Evolutionary conservation across 2,113 vertebrate genomes (phyloP).

Genomic region (Cynoglossus semilaevis): DNA sequence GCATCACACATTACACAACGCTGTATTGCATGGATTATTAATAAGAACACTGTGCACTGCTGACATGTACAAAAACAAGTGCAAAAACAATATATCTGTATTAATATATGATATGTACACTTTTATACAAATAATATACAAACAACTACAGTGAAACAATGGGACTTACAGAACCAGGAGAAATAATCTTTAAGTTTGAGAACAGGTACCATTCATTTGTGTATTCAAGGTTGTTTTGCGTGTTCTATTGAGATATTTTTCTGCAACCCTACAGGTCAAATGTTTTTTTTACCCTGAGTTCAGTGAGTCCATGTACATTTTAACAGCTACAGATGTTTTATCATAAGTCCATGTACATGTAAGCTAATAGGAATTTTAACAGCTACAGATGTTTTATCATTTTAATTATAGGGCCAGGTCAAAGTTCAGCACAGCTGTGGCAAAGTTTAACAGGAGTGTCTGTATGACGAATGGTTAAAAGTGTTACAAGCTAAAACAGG

Average conservation of each 20-base stretch:
- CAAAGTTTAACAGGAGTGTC: background rate
- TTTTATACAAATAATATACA: too few species aligned
- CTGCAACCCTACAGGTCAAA: background rate
- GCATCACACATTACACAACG: slow-evolving; percentile 52
- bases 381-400: slow-evolving; percentile 4
- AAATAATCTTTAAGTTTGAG: too few species aligned
- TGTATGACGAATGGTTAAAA: background rate
- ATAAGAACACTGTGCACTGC: slow-evolving; percentile 25
- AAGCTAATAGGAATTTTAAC: background rate
- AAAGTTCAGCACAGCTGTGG: background rate
- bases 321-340: slow-evolving; percentile 3
- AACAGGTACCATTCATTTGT: too few species aligned
- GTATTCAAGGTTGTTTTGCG: background rate
- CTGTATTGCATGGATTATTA: slow-evolving; percentile 54
- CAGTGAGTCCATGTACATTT: background rate
- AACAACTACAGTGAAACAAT: too few species aligned
- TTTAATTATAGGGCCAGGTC: background rate
- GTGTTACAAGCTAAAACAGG: too few species aligned
- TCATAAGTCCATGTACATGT: background rate
- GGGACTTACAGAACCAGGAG: too few species aligned
- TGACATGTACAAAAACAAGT: slow-evolving; percentile 13
- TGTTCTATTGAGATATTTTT: background rate
- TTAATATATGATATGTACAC: too few species aligned
- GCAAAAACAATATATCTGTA: background rate
- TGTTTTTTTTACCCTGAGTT: background rate